Evolutionary conservation across 2,888 invertebrate genomes (phyloP).

Genomic region (Cephus rjabovi): DNA sequence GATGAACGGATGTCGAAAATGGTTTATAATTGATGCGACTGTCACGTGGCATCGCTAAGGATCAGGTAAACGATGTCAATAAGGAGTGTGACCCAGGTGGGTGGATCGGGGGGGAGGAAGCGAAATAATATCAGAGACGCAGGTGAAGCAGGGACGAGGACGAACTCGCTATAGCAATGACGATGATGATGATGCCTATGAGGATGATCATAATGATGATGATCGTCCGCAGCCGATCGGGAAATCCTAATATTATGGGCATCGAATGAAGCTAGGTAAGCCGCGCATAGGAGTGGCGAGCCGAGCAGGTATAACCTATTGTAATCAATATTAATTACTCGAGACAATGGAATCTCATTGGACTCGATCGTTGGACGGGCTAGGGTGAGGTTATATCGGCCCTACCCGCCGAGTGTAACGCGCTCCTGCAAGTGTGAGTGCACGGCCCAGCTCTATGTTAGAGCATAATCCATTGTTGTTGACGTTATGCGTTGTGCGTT

Average conservation of each 20-base stretch:
- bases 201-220: conserved; percentile 25
- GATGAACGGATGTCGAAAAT: neutral
- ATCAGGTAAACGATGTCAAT: neutral
- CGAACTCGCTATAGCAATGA: neutral
- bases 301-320: conserved; percentile 63
- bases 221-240: conserved; percentile 30
- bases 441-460: conserved; percentile 49
- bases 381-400: conserved; percentile 44
- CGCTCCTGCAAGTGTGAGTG: conserved; percentile 29
- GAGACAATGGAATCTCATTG: conserved; percentile 68
- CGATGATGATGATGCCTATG: conserved; percentile 8
- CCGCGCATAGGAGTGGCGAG: conserved; percentile 45
- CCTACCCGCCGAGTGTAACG: conserved; percentile 28
- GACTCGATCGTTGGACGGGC: conserved; percentile 64
- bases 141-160: neutral
- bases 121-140: neutral
- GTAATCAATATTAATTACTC: conserved; percentile 68
- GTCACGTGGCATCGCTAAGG: neutral
- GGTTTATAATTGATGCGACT: neutral
- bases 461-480: conserved; percentile 65
- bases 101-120: no score
- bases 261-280: conserved; percentile 36
- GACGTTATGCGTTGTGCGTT: conserved; percentile 65
- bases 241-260: conserved; percentile 56
- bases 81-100: neutral